Evolutionary conservation across 2,797 vertebrate species (phyloP).

Genomic region (Muraenolepis orangiensis): DNA sequence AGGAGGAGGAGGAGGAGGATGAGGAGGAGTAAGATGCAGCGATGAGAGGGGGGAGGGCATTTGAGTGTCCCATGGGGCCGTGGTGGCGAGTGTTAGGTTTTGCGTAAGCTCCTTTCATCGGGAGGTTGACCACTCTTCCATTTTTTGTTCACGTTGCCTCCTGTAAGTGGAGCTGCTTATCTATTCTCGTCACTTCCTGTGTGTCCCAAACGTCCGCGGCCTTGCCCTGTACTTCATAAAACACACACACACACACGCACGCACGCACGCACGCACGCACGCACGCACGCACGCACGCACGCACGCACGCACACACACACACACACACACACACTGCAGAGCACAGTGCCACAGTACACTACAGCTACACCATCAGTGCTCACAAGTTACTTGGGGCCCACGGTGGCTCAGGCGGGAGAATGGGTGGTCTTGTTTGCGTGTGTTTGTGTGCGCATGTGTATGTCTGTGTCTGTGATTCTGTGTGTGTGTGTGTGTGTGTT

Average conservation of each 20-base stretch:
- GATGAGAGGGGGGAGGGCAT: conserved; percentile 5
- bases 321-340: background rate
- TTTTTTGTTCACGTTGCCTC: conserved; percentile 18
- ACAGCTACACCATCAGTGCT: conserved; percentile 12
- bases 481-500: too few species aligned
- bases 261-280: too few species aligned
- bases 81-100: conserved; percentile 29
- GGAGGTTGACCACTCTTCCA: conserved; percentile 15
- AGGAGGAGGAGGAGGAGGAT: too few species aligned
- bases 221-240: conserved; percentile 14
- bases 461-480: too few species aligned
- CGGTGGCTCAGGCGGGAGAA: too few species aligned
- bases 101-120: conserved; percentile 21
- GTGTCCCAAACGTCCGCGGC: background rate
- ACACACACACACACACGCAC: background rate
- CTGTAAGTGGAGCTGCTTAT: conserved; percentile 29
- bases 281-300: too few species aligned
- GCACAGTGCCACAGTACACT: background rate
- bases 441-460: too few species aligned
- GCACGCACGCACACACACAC: too few species aligned
- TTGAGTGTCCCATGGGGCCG: conserved; percentile 10
- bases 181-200: conserved; percentile 10
- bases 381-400: too few species aligned
- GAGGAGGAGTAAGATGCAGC: background rate
- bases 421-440: too few species aligned